A percentile compares a stretch with the other conserved stretches of the same genome.
Conservation (phyloP, 2,888 invertebrate genomes). For the Corbicula japonica region DNA sequence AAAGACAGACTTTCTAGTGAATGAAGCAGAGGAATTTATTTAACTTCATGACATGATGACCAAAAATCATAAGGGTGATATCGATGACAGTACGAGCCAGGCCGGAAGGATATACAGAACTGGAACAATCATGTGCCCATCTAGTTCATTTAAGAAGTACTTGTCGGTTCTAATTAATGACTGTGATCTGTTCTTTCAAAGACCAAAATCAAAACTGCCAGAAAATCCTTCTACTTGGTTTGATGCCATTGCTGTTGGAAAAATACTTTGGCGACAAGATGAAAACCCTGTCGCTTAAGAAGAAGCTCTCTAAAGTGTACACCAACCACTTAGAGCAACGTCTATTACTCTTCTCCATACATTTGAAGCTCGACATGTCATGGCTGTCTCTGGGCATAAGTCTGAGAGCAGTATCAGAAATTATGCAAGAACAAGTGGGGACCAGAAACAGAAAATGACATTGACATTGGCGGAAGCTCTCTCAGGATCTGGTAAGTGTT, state of each 20-base stretch:
- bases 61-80: constrained; percentile 34
- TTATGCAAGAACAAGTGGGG: constrained; percentile 26
- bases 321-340: constrained; percentile 47
- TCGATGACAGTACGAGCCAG: constrained; percentile 26
- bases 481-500: too few relatives aligned
- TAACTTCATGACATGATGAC: constrained; percentile 37
- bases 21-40: constrained; percentile 35
- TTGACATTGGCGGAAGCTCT: constrained; percentile 27
- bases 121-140: constrained; percentile 35
- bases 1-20: constrained; percentile 43
- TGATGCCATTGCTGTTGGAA: constrained; percentile 37
- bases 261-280: constrained; percentile 50
- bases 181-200: constrained; percentile 27
- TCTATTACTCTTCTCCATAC: constrained; percentile 32
- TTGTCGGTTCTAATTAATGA: constrained; percentile 34
- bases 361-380: constrained; percentile 40
- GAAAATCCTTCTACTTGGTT: constrained; percentile 50
- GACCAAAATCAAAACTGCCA: constrained; percentile 44
- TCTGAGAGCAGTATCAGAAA: constrained; percentile 24
- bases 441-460: constrained; percentile 19
- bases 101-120: constrained; percentile 52
- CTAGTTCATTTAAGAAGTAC: constrained; percentile 41
- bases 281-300: constrained; percentile 35
- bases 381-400: constrained; percentile 32
- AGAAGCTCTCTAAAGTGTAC: constrained; percentile 21